Conservation (phyloP, 2,797 vertebrate genomes). For the Centropyge bicolor region DNA sequence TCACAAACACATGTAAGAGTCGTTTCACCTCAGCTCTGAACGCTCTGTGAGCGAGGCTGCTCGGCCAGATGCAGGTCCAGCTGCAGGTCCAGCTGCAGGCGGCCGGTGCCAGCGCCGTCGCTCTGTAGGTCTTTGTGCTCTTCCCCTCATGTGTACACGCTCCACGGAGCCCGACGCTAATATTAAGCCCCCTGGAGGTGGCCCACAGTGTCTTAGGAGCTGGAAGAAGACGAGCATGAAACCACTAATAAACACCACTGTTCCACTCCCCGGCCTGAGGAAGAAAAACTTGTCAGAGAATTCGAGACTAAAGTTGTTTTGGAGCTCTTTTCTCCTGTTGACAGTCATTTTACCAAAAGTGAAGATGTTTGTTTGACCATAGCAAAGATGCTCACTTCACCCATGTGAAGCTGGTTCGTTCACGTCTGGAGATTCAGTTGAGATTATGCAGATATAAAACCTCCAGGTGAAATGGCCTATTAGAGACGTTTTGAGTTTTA, state of each 20-base stretch:
- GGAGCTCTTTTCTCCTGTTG: not conserved
- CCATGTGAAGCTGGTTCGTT: not conserved
- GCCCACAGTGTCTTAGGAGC: constrained; percentile 40
- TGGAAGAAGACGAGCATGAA: constrained; percentile 52
- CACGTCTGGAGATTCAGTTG: not conserved
- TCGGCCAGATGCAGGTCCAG: constrained; percentile 17
- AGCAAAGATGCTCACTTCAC: not conserved
- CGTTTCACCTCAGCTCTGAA: constrained; percentile 5
- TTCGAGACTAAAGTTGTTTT: not conserved
- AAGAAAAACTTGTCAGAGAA: not conserved
- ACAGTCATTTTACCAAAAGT: not conserved
- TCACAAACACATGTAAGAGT: not conserved
- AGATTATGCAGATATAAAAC: not conserved
- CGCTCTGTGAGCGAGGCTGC: not conserved
- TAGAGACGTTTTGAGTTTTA: not conserved
- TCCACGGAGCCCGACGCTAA: constrained; percentile 62
- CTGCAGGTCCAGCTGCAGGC: constrained; percentile 16
- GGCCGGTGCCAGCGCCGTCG: constrained; percentile 18
- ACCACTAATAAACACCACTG: constrained; percentile 50
- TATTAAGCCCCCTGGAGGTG: constrained; percentile 57
- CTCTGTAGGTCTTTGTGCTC: constrained; percentile 62
- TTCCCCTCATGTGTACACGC: constrained; percentile 43
- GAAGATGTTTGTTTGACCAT: constrained; percentile 13
- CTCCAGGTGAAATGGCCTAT: not conserved
- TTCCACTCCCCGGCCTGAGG: not conserved